A percentile compares a stretch with the other conserved stretches of the same genome.
These are phyloP conservation scores for Percina caprodes DNA, from an alignment of 2,113 vertebrate genomes.

Conservation along the genomic window DNA sequence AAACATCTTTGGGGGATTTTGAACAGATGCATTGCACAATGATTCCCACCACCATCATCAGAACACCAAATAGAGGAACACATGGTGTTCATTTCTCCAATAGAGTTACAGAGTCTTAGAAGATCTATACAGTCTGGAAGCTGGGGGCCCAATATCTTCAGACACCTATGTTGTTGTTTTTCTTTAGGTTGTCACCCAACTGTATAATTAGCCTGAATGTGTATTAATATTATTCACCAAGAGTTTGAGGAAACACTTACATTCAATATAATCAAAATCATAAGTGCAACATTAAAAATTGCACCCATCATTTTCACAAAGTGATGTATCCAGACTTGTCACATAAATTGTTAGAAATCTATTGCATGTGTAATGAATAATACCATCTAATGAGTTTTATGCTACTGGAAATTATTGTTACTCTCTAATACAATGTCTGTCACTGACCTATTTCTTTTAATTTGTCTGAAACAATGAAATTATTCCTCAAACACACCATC, in stretches of 20 bases:
- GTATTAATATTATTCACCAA: background rate
- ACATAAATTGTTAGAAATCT: background rate
- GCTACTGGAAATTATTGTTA: background rate
- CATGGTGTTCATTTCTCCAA: background rate
- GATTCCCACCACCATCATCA: background rate
- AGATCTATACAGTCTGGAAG: background rate
- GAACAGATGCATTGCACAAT: background rate
- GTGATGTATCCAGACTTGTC: background rate
- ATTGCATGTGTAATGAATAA: background rate
- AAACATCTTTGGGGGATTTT: background rate
- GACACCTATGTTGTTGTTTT: background rate
- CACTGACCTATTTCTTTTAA: slow-evolving; percentile 26
- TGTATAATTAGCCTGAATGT: background rate
- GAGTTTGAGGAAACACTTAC: background rate
- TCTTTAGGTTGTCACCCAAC: background rate
- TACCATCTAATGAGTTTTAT: background rate
- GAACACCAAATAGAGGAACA: background rate
- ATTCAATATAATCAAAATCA: background rate
- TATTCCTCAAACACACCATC: background rate
- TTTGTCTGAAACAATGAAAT: slow-evolving; percentile 15
- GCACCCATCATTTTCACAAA: background rate
- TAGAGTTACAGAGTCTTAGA: background rate
- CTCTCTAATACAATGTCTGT: slow-evolving; percentile 14
- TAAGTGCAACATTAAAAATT: background rate
- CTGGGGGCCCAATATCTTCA: background rate